Percentiles rank a stretch among this genome's conserved stretches.
phyloP scores from a whole-genome alignment of 2,797 vertebrate genomes.

The Holocentrus rufus region DNA sequence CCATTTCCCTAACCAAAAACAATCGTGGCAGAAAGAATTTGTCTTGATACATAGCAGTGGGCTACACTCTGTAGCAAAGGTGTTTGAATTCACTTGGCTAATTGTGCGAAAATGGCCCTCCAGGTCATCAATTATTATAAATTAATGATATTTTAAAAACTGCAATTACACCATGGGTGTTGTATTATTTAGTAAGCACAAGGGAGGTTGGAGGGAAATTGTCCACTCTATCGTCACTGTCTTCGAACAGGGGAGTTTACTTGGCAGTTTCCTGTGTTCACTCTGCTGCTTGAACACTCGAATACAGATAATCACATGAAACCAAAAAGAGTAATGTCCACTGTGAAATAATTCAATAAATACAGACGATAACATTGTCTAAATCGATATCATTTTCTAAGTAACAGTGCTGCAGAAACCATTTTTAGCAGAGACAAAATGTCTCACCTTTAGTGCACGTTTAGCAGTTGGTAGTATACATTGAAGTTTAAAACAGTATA shows the following conservation, averaged over 20 bases:
- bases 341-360: too few species aligned
- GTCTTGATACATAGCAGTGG: slow-evolving; percentile 26
- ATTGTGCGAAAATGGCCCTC: slow-evolving; percentile 51
- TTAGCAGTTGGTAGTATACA: too few species aligned
- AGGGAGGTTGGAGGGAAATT: slow-evolving; percentile 40
- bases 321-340: too few species aligned
- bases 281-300: neutral
- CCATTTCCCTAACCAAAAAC: neutral
- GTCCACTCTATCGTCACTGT: slow-evolving; percentile 39
- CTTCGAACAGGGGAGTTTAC: slow-evolving; percentile 28
- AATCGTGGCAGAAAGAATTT: slow-evolving; percentile 23
- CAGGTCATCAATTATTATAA: slow-evolving; percentile 69
- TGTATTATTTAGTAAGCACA: slow-evolving; percentile 61
- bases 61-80: slow-evolving; percentile 23
- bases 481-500: too few species aligned
- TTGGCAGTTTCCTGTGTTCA: slow-evolving; percentile 1
- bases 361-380: too few species aligned
- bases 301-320: too few species aligned
- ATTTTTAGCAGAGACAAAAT: too few species aligned
- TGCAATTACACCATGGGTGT: slow-evolving; percentile 57
- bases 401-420: too few species aligned
- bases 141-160: slow-evolving; percentile 66
- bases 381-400: too few species aligned
- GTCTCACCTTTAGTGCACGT: too few species aligned
- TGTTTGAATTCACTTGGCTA: slow-evolving; percentile 65